These are phyloP conservation scores for Heliothis subflexa DNA, from an alignment of 1,140 invertebrate species.

Conservation along the genomic window DNA sequence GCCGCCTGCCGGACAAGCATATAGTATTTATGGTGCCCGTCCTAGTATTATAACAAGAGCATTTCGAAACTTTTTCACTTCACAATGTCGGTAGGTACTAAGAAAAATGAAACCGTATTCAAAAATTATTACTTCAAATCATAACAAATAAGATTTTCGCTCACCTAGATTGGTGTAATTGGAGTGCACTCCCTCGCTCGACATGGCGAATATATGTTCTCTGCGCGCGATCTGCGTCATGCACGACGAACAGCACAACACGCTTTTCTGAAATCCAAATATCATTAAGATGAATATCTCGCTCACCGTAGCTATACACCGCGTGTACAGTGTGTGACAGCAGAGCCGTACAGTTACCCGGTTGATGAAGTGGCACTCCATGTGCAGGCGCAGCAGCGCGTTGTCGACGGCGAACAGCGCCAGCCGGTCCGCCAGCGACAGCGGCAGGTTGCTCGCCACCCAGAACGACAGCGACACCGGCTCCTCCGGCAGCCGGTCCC, in stretches of 20 bases:
- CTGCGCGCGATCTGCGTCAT: constrained; percentile 69
- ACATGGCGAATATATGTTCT: constrained; percentile 92
- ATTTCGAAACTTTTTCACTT: background rate
- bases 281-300: background rate
- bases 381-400: constrained; percentile 90
- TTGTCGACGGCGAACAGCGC: constrained; percentile 88
- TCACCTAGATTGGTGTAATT: constrained; percentile 91
- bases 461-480: constrained; percentile 92
- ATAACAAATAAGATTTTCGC: background rate
- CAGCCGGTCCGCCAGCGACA: constrained; percentile 88
- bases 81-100: too few relatives aligned
- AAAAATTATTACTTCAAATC: too few relatives aligned
- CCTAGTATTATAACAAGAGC: too few relatives aligned
- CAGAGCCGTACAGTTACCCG: constrained; percentile 48
- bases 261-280: constrained; percentile 60
- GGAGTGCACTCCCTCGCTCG: constrained; percentile 91
- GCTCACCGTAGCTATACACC: too few relatives aligned
- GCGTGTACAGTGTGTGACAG: background rate
- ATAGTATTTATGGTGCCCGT: background rate
- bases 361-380: constrained; percentile 67
- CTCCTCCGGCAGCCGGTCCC: constrained; percentile 87
- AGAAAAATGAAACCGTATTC: too few relatives aligned
- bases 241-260: constrained; percentile 75
- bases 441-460: constrained; percentile 91
- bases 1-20: constrained; percentile 83